A percentile compares a stretch with the other conserved stretches of the same genome.
Conservation (phyloP, 2,797 vertebrate species). For the Anniella stebbinsi region DNA sequence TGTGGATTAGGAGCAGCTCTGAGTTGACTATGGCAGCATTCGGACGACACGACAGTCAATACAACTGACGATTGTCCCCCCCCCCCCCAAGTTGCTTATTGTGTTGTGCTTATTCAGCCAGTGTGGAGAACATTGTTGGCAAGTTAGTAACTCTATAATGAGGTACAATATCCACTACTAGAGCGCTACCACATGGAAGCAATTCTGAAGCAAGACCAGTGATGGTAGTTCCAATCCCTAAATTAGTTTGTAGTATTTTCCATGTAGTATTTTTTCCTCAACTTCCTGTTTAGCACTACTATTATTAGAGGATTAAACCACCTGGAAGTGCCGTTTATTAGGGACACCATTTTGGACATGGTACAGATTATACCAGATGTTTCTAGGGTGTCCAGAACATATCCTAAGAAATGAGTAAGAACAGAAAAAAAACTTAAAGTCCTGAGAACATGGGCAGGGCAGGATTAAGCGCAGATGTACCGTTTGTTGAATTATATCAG, state of each 20-base stretch:
- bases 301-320: background rate
- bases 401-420: background rate
- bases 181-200: background rate
- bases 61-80: too few species aligned
- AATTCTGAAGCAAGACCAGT: background rate
- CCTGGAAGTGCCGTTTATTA: background rate
- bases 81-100: too few species aligned
- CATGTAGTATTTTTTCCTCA: background rate
- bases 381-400: background rate
- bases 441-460: background rate
- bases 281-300: background rate
- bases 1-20: too few species aligned
- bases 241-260: background rate
- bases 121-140: background rate
- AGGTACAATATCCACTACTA: background rate
- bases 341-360: background rate
- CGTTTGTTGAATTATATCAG: slow-evolving; percentile 1
- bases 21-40: too few species aligned
- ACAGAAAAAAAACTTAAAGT: background rate
- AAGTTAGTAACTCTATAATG: background rate
- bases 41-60: too few species aligned
- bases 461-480: background rate
- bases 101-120: too few species aligned
- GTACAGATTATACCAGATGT: background rate
- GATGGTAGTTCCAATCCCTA: background rate